These are phyloP conservation scores for Siphamia tubifer DNA, from an alignment of 2,113 vertebrate species.

Conservation along the genomic window DNA sequence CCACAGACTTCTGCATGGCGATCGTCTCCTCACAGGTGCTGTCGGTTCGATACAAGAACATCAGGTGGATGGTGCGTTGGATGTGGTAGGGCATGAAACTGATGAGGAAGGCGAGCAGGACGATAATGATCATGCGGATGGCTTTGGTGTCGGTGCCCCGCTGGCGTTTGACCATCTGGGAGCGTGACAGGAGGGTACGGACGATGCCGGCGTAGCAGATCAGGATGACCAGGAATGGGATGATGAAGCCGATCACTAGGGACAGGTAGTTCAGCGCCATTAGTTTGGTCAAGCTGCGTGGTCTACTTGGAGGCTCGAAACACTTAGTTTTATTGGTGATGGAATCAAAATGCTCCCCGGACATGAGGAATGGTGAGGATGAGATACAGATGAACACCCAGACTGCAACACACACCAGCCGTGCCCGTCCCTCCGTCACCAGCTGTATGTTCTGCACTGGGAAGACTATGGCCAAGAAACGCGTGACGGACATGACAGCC, in stretches of 20 bases:
- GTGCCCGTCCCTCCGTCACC: slow-evolving; percentile 83
- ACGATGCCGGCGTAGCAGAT: slow-evolving; percentile 92
- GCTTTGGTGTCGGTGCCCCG: slow-evolving; percentile 79
- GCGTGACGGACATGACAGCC: slow-evolving; percentile 94
- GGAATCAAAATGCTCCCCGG: slow-evolving; percentile 63
- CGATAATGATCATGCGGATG: slow-evolving; percentile 92
- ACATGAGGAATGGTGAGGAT: slow-evolving; percentile 85
- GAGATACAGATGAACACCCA: slow-evolving; percentile 89
- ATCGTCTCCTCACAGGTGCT: slow-evolving; percentile 69
- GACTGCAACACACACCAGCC: slow-evolving; percentile 78
- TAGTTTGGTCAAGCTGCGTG: slow-evolving; percentile 29
- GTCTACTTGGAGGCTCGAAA: slow-evolving; percentile 84
- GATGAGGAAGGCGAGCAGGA: slow-evolving; percentile 88
- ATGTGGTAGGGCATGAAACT: slow-evolving; percentile 95
- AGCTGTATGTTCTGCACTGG: slow-evolving; percentile 87
- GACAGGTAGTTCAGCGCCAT: slow-evolving; percentile 85
- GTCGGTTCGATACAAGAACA: slow-evolving; percentile 54
- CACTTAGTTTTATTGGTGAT: slow-evolving; percentile 88
- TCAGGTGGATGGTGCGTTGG: slow-evolving; percentile 88
- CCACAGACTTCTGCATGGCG: slow-evolving; percentile 89
- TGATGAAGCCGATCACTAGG: slow-evolving; percentile 84
- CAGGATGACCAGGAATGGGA: slow-evolving; percentile 89
- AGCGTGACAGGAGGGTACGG: slow-evolving; percentile 82
- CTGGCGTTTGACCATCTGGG: slow-evolving; percentile 71
- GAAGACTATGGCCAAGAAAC: slow-evolving; percentile 94